Evolutionary conservation across 1,140 invertebrate species (phyloP).

Genomic region (Papilio xuthus): DNA sequence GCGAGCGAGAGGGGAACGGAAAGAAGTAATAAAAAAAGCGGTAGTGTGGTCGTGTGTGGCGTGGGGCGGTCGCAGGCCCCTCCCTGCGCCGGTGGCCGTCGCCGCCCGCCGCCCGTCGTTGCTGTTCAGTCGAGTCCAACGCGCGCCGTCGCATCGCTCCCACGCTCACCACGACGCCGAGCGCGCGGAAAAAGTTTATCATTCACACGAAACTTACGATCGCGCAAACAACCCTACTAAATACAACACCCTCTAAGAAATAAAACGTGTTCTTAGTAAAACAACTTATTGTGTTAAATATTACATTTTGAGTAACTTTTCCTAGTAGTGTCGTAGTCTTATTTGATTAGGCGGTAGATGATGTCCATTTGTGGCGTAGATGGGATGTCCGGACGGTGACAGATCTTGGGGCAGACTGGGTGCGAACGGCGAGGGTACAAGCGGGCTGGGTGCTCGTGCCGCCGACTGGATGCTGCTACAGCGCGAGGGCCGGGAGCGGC

Average conservation of each 20-base stretch:
- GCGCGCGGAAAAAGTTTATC: constrained; percentile 78
- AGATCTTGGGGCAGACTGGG: constrained; percentile 47
- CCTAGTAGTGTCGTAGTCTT: constrained; percentile 39
- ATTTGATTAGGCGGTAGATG: constrained; percentile 52
- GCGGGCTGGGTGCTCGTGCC: constrained; percentile 61
- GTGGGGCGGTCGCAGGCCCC: constrained; percentile 78
- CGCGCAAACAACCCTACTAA: constrained; percentile 44
- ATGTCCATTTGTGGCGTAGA: constrained; percentile 63
- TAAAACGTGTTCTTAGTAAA: constrained; percentile 27
- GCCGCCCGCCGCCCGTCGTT: constrained; percentile 61
- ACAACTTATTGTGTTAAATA: constrained; percentile 25
- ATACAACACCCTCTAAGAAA: constrained; percentile 36
- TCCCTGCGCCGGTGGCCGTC: constrained; percentile 56
- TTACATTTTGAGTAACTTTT: constrained; percentile 32
- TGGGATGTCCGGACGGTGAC: constrained; percentile 79
- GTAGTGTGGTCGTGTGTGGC: constrained; percentile 78
- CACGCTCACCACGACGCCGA: constrained; percentile 50
- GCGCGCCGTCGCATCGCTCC: constrained; percentile 69
- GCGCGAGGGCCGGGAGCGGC: constrained; percentile 70
- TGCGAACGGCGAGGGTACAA: constrained; percentile 24
- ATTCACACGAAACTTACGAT: constrained; percentile 68
- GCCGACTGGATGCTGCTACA: constrained; percentile 79
- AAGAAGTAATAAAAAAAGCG: constrained; percentile 79
- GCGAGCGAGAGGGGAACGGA: constrained; percentile 68
- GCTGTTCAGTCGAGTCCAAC: constrained; percentile 71